phyloP scores from a whole-genome alignment of 2,797 vertebrate species.

The Dallia pectoralis region DNA sequence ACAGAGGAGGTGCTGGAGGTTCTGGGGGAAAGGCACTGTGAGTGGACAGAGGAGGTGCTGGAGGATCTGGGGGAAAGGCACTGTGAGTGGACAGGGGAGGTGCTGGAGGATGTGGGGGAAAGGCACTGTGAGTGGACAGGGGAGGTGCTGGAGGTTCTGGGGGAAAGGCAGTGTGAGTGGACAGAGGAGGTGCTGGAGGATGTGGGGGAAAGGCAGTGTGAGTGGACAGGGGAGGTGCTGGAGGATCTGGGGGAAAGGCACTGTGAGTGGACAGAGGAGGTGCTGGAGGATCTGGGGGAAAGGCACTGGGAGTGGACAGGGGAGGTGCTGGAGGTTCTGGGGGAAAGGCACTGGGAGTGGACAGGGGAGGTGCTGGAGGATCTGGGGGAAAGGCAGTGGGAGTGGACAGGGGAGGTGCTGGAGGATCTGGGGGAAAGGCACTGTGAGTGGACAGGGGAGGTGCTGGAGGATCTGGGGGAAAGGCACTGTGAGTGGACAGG shows the following conservation, averaged over 20 bases:
- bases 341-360: neutral
- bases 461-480: neutral
- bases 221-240: neutral
- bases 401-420: neutral
- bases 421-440: slow-evolving; percentile 13
- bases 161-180: neutral
- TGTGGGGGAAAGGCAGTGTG: neutral
- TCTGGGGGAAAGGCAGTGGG: neutral
- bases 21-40: neutral
- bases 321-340: slow-evolving; percentile 14
- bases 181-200: neutral
- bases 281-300: neutral
- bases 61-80: slow-evolving; percentile 13
- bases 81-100: neutral
- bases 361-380: neutral
- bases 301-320: neutral
- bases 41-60: neutral
- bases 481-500: neutral
- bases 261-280: neutral
- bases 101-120: neutral
- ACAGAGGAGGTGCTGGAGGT: neutral
- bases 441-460: neutral
- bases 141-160: slow-evolving; percentile 14
- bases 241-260: slow-evolving; percentile 13
- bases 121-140: neutral